These are phyloP conservation scores for Tapirus terrestris DNA, from an alignment of 2,113 vertebrate species.

Conservation along the genomic window DNA sequence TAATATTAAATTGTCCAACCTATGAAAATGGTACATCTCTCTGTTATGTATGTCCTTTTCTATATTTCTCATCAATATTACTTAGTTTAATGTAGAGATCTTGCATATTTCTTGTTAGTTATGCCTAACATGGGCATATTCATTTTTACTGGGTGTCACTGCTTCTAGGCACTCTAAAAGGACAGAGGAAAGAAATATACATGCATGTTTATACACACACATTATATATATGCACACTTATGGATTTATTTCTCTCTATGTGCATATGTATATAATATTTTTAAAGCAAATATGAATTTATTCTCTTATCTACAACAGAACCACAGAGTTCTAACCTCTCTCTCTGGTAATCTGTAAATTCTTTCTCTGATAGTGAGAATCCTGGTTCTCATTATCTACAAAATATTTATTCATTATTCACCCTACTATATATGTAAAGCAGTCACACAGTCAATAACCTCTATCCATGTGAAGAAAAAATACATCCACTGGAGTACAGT, in stretches of 20 bases:
- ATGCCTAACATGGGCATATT: neutral
- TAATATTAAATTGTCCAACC: neutral
- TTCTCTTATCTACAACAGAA: neutral
- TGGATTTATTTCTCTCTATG: no score
- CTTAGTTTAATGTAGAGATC: neutral
- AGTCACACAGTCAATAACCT: neutral
- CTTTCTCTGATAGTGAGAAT: neutral
- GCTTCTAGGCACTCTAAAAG: neutral
- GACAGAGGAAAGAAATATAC: neutral
- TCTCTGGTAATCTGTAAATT: neutral
- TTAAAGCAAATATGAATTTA: neutral
- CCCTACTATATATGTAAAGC: neutral
- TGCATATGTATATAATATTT: no score
- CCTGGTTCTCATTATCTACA: no score
- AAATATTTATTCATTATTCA: neutral
- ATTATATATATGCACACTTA: neutral
- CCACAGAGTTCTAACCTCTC: neutral
- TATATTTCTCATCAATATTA: neutral
- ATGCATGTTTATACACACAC: neutral
- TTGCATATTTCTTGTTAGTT: neutral
- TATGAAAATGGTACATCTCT: neutral
- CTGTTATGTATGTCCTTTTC: neutral
- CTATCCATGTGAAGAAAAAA: neutral
- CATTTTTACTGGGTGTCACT: neutral
- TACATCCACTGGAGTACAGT: neutral